Conservation (phyloP, 1,140 invertebrate genomes). For the Brachionus plicatilis region DNA sequence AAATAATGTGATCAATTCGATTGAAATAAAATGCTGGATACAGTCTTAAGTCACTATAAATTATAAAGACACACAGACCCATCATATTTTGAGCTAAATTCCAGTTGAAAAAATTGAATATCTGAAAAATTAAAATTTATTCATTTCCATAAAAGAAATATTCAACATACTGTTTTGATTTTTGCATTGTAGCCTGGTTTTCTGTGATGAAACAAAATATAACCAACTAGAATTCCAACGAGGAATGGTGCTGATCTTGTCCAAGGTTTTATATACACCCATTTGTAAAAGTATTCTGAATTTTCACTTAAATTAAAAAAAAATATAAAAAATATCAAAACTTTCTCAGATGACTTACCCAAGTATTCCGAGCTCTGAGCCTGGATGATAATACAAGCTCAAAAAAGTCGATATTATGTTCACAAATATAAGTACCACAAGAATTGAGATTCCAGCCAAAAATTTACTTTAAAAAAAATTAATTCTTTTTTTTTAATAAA, state of each 20-base stretch:
- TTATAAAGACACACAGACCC: not conserved
- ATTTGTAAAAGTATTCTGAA: conserved; percentile 48
- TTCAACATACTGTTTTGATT: not conserved
- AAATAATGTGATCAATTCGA: conserved; percentile 25
- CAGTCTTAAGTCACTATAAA: not conserved
- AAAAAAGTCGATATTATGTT: not conserved
- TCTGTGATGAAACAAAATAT: conserved; percentile 42
- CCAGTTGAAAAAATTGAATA: conserved; percentile 6
- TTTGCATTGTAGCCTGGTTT: not conserved
- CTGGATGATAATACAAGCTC: not conserved
- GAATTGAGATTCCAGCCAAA: not conserved
- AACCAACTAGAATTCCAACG: conserved; percentile 57
- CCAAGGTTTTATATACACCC: conserved; percentile 73
- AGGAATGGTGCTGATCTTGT: conserved; percentile 58
- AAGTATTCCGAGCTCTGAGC: not conserved
- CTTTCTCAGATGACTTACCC: not conserved
- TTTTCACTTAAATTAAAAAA: not conserved
- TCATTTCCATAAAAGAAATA: not conserved
- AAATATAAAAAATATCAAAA: not conserved
- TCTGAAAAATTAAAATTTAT: not conserved
- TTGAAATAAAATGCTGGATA: not conserved
- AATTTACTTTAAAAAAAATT: not conserved
- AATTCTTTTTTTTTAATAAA: not conserved
- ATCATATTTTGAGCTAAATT: not conserved
- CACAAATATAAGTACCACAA: not conserved